These are phyloP conservation scores for Pelusios castaneus DNA, from an alignment of 2,113 vertebrate species.

Conservation along the genomic window DNA sequence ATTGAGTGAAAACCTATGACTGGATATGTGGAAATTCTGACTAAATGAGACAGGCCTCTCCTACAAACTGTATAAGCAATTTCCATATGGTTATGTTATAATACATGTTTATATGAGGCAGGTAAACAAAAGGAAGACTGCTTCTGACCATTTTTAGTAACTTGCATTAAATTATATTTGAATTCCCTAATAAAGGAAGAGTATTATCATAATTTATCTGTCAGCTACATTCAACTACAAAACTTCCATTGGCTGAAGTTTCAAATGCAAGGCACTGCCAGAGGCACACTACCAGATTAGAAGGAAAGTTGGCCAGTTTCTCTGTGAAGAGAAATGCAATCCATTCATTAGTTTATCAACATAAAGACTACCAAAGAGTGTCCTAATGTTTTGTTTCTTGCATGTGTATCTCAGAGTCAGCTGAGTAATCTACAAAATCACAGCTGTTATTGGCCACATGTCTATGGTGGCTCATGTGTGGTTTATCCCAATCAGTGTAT, in stretches of 20 bases:
- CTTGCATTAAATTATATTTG: constrained; percentile 8
- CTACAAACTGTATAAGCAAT: not conserved
- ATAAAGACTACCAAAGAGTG: constrained; percentile 53
- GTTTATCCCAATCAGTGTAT: not conserved
- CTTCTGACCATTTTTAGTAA: not conserved
- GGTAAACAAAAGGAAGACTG: not conserved
- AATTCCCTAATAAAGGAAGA: constrained; percentile 30
- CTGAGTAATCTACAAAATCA: not conserved
- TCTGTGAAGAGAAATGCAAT: rapidly evolving
- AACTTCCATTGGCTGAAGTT: constrained; percentile 7
- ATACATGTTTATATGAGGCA: not conserved
- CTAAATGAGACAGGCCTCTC: not conserved
- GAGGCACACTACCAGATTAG: not conserved
- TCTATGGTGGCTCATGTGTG: not conserved
- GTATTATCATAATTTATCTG: constrained; percentile 33
- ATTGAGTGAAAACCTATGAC: not conserved
- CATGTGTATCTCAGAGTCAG: not conserved
- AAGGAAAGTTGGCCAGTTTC: not conserved
- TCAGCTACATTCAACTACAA: constrained; percentile 35
- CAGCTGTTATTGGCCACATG: not conserved
- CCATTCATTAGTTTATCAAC: not conserved
- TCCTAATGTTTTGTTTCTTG: not conserved
- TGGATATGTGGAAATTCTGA: not conserved
- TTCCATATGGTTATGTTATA: not conserved
- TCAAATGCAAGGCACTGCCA: constrained; percentile 56